Conservation (phyloP, 2,113 vertebrate species). For the Apodemus sylvaticus region DNA sequence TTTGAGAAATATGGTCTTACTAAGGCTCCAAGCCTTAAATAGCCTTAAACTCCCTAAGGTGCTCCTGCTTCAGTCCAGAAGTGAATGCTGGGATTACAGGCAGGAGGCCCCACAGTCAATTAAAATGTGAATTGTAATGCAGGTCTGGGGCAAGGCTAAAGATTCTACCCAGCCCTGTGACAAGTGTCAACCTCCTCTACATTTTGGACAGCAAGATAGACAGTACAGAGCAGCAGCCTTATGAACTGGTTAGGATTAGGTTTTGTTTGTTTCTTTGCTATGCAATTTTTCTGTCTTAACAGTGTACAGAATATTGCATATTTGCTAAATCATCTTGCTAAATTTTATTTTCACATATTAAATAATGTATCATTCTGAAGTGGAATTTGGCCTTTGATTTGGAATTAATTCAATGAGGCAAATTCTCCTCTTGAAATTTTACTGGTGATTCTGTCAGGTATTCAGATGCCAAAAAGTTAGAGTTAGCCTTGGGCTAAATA, state of each 20-base stretch:
- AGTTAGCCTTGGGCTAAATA: conserved; percentile 37
- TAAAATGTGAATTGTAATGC: neutral
- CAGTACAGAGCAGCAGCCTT: neutral
- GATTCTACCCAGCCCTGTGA: neutral
- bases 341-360: neutral
- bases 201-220: neutral
- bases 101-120: neutral
- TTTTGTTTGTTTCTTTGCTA: neutral
- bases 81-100: neutral
- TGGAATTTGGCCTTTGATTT: neutral
- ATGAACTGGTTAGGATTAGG: neutral
- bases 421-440: conserved; percentile 21
- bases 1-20: neutral
- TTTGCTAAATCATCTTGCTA: neutral
- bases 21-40: neutral
- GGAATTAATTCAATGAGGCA: conserved; percentile 41
- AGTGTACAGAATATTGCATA: neutral
- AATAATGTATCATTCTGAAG: neutral
- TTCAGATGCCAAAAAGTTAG: neutral
- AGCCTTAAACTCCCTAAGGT: neutral
- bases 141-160: neutral
- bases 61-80: neutral
- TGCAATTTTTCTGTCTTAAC: neutral
- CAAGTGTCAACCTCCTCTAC: neutral
- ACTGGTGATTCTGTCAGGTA: neutral